phyloP scores from a whole-genome alignment of 2,113 vertebrate genomes.

The Syrrhaptes paradoxus region DNA sequence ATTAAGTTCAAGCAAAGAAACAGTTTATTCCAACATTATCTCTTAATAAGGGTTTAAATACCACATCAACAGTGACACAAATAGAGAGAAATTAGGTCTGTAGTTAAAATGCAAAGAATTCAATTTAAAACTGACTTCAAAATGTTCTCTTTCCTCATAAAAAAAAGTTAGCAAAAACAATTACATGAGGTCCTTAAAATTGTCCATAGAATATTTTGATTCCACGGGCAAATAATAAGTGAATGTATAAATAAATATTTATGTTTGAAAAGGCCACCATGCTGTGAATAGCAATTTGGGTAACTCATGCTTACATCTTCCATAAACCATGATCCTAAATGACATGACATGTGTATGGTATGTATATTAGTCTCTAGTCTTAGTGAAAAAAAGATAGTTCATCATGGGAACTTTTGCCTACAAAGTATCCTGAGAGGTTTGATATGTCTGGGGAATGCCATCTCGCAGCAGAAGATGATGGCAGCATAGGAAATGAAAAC shows the following conservation, averaged over 20 bases:
- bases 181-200: background rate
- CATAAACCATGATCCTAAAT: background rate
- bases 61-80: background rate
- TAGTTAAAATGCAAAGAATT: background rate
- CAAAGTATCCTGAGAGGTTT: background rate
- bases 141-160: background rate
- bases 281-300: background rate
- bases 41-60: background rate
- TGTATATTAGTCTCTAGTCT: background rate
- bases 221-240: slow-evolving; percentile 1
- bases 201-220: slow-evolving; percentile 4
- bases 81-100: background rate
- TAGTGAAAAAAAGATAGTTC: background rate
- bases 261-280: background rate
- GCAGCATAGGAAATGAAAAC: background rate
- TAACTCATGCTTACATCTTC: background rate
- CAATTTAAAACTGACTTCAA: background rate
- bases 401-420: background rate
- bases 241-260: slow-evolving; percentile 31
- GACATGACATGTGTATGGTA: background rate
- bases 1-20: background rate
- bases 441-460: background rate
- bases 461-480: background rate
- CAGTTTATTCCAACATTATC: background rate
- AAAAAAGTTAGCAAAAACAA: background rate